These are phyloP conservation scores for Mycalesis mineus DNA, from an alignment of 2,888 invertebrate genomes.

Conservation along the genomic window DNA sequence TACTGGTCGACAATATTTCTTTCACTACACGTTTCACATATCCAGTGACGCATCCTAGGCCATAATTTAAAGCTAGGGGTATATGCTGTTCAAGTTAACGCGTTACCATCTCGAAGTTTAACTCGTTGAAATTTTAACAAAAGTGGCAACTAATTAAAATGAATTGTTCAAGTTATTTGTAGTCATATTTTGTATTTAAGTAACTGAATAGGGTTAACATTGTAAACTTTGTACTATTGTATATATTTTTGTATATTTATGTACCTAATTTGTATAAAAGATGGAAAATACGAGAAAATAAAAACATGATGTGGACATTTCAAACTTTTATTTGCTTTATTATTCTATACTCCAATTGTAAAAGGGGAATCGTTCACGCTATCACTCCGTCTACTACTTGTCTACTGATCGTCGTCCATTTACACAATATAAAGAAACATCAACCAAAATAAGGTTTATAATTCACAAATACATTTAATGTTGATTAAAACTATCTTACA, in stretches of 20 bases:
- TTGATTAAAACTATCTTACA: conserved; percentile 69
- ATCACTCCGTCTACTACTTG: conserved; percentile 71
- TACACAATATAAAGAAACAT: conserved; percentile 75
- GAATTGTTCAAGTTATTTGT: not conserved
- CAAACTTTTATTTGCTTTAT: conserved; percentile 74
- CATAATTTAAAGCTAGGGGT: too few relatives aligned
- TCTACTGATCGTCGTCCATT: conserved; percentile 72
- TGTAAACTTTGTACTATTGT: conserved; percentile 49
- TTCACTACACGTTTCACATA: too few relatives aligned
- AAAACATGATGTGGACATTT: conserved; percentile 51
- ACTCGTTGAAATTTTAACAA: too few relatives aligned
- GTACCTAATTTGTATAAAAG: conserved; percentile 18
- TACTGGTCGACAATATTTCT: too few relatives aligned
- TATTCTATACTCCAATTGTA: conserved; percentile 77
- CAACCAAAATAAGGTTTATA: conserved; percentile 72
- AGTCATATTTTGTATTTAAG: not conserved
- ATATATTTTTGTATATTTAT: conserved; percentile 42
- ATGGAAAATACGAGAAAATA: conserved; percentile 35
- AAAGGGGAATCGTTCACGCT: conserved; percentile 75
- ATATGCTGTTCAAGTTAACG: too few relatives aligned
- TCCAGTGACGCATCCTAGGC: too few relatives aligned
- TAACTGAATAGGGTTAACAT: not conserved
- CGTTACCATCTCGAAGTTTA: too few relatives aligned
- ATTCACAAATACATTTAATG: conserved; percentile 78
- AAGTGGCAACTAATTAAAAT: not conserved